Percentiles rank a stretch among this genome's conserved stretches.
These are phyloP conservation scores for Littorina saxatilis DNA, from an alignment of 1,140 invertebrate genomes.

Conservation along the genomic window DNA sequence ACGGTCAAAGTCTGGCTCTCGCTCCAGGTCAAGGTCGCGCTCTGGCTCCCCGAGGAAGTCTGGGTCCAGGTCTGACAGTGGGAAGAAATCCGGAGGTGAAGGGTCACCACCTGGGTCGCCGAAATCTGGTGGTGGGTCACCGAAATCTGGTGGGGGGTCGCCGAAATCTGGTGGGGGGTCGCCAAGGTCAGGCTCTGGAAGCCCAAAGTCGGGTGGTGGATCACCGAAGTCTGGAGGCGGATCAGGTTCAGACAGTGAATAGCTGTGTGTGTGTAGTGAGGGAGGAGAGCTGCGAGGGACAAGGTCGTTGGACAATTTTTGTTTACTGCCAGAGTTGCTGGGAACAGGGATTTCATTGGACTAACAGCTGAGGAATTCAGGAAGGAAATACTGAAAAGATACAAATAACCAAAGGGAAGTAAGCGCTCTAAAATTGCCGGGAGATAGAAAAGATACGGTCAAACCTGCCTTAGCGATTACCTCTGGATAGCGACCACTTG, in stretches of 20 bases:
- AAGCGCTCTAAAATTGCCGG: background rate
- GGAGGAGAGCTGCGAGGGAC: background rate
- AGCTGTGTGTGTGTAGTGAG: too few species aligned
- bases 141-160: slow-evolving; percentile 24
- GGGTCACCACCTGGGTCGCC: slow-evolving; percentile 18
- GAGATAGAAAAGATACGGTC: background rate
- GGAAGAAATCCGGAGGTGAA: slow-evolving; percentile 27
- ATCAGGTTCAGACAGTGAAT: slow-evolving; percentile 31
- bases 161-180: slow-evolving; percentile 22
- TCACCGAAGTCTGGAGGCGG: slow-evolving; percentile 32
- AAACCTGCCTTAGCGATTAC: too few species aligned
- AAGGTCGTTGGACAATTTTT: background rate
- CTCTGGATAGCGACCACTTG: too few species aligned
- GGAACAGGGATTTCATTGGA: background rate
- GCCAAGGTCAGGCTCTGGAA: slow-evolving; percentile 16
- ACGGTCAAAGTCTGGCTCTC: slow-evolving; percentile 37
- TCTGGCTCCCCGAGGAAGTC: slow-evolving; percentile 63
- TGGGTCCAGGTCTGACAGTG: slow-evolving; percentile 57
- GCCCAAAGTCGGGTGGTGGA: slow-evolving; percentile 13
- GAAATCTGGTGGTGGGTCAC: background rate
- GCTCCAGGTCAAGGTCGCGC: slow-evolving; percentile 35
- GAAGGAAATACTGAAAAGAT: background rate
- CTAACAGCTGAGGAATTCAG: background rate
- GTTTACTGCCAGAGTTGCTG: background rate
- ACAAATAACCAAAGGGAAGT: background rate